phyloP scores from a whole-genome alignment of 1,140 invertebrate genomes.

The Trichoplusia ni region DNA sequence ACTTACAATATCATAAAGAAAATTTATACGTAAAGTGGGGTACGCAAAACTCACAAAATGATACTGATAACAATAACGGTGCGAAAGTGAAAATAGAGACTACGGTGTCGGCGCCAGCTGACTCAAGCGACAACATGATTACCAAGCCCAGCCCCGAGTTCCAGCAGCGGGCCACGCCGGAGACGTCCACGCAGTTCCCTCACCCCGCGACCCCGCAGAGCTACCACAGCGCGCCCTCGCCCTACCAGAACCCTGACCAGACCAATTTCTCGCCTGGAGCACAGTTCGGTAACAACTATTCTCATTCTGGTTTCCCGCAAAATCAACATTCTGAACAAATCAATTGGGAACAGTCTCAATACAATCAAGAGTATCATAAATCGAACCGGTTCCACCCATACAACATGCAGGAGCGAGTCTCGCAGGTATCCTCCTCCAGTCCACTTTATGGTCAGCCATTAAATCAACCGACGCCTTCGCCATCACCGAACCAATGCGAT shows the following conservation, averaged over 20 bases:
- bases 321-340: slow-evolving; percentile 74
- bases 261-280: slow-evolving; percentile 81
- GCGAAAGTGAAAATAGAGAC: slow-evolving; percentile 80
- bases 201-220: slow-evolving; percentile 84
- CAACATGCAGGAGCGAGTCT: slow-evolving; percentile 77
- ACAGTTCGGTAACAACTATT: slow-evolving; percentile 77
- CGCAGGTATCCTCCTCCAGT: slow-evolving; percentile 84
- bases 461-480: slow-evolving; percentile 83
- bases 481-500: slow-evolving; percentile 88
- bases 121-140: slow-evolving; percentile 84
- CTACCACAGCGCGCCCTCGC: slow-evolving; percentile 83
- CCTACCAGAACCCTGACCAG: slow-evolving; percentile 83
- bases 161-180: slow-evolving; percentile 81
- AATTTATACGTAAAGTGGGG: slow-evolving; percentile 89
- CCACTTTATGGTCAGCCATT: slow-evolving; percentile 83
- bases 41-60: slow-evolving; percentile 83
- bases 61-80: slow-evolving; percentile 86
- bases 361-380: slow-evolving; percentile 81
- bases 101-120: slow-evolving; percentile 82
- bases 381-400: slow-evolving; percentile 81
- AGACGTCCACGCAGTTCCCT: slow-evolving; percentile 79
- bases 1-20: slow-evolving; percentile 90
- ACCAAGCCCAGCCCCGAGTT: slow-evolving; percentile 82
- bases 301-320: slow-evolving; percentile 78
- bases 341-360: slow-evolving; percentile 78